These are phyloP conservation scores for Halictus ligatus DNA, from an alignment of 2,888 invertebrate species.

Conservation along the genomic window DNA sequence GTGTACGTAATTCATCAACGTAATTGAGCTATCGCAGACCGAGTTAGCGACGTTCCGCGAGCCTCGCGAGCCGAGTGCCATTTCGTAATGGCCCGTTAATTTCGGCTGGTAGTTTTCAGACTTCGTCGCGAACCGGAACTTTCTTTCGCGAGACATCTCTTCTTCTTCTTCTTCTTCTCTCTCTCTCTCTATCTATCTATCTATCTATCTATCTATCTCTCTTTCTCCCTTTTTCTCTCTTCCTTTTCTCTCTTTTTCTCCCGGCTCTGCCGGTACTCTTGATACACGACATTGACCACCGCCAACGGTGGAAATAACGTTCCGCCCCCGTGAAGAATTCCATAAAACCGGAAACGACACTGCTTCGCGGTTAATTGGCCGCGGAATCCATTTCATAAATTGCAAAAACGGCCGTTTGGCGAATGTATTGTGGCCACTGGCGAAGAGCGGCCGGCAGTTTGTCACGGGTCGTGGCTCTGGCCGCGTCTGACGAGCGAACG, in stretches of 20 bases:
- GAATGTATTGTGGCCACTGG: slow-evolving; percentile 19
- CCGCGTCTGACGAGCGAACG: not conserved
- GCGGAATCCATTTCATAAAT: slow-evolving; percentile 35
- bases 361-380: slow-evolving; percentile 36
- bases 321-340: slow-evolving; percentile 13
- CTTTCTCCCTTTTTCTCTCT: not conserved
- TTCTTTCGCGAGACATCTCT: slow-evolving; percentile 30
- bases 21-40: slow-evolving; percentile 73
- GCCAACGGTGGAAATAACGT: slow-evolving; percentile 1
- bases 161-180: not conserved
- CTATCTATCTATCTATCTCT: no score
- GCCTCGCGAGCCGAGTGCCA: slow-evolving; percentile 66
- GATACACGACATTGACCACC: slow-evolving; percentile 47
- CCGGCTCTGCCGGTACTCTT: not conserved
- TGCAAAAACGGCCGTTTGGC: slow-evolving; percentile 27
- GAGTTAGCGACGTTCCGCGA: slow-evolving; percentile 64
- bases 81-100: slow-evolving; percentile 76
- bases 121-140: slow-evolving; percentile 51
- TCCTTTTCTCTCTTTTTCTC: not conserved
- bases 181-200: no score
- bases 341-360: slow-evolving; percentile 1
- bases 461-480: not conserved
- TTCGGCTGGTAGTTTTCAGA: slow-evolving; percentile 70
- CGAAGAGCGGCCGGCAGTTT: not conserved
- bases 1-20: slow-evolving; percentile 77